A percentile compares a stretch with the other conserved stretches of the same genome.
phyloP scores from a whole-genome alignment of 2,888 invertebrate genomes.

The Orthonevra nobilis region DNA sequence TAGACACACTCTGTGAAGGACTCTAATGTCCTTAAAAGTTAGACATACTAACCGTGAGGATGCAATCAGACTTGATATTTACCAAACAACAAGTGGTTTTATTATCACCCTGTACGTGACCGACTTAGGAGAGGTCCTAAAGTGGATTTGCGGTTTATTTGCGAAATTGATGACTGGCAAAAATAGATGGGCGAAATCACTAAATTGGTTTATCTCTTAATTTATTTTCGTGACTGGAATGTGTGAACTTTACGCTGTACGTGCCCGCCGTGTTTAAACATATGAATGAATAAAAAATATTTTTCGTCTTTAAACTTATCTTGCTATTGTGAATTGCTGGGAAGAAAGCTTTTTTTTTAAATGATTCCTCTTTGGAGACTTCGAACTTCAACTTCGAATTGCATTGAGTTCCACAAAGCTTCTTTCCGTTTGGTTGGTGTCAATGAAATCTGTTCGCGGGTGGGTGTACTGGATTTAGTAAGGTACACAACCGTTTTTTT shows the following conservation, averaged over 20 bases:
- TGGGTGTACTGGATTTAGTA: neutral
- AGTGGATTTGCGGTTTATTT: no score
- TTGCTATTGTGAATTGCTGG: neutral
- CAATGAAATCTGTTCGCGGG: neutral
- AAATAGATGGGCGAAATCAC: no score
- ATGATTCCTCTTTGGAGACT: neutral
- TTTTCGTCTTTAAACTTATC: no score
- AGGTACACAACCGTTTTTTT: neutral
- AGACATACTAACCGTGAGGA: conserved; percentile 4
- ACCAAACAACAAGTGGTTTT: conserved; percentile 1
- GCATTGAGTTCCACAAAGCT: neutral
- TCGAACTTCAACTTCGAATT: neutral
- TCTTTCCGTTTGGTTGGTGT: neutral
- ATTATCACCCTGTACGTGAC: neutral
- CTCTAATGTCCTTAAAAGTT: conserved; percentile 33
- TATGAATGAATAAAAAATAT: no score
- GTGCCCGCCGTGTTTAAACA: no score
- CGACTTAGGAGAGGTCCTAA: no score
- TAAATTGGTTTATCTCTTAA: neutral
- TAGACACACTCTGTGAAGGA: neutral
- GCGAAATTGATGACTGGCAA: no score
- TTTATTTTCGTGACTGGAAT: conserved; percentile 18
- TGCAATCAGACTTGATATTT: no score
- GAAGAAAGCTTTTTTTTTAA: neutral
- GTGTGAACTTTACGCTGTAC: no score